phyloP scores from a whole-genome alignment of 2,888 invertebrate genomes.

The Mechanitis messenoides region DNA sequence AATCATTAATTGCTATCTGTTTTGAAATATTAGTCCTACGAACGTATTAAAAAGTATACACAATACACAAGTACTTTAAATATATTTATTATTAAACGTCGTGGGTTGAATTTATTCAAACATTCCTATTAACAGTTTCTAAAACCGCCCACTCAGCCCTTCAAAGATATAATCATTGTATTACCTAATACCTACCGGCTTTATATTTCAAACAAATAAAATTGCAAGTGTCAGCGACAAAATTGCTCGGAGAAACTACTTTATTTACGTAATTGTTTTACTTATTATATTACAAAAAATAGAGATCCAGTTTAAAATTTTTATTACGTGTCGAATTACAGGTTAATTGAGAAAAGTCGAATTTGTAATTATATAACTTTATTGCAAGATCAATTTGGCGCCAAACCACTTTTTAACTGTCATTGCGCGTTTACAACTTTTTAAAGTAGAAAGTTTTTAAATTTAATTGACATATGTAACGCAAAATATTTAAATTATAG shows the following conservation, averaged over 20 bases:
- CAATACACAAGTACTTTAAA: no score
- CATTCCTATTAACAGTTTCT: slow-evolving; percentile 4
- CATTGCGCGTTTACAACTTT: neutral
- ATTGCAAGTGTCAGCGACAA: no score
- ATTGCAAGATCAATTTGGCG: neutral
- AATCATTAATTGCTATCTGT: no score
- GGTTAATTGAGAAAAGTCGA: no score
- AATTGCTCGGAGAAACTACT: no score
- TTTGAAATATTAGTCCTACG: no score
- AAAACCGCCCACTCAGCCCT: slow-evolving; percentile 24
- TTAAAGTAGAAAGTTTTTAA: slow-evolving; percentile 1
- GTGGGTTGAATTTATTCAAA: slow-evolving; percentile 11
- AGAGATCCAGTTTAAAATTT: no score
- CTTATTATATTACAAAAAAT: no score
- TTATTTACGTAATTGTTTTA: no score
- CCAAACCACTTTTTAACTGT: slow-evolving; percentile 6
- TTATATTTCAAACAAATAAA: slow-evolving; percentile 4
- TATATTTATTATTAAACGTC: neutral
- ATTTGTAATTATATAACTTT: no score
- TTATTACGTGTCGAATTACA: no score
- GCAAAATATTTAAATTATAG: neutral
- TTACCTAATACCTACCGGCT: slow-evolving; percentile 21
- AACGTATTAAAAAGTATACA: no score
- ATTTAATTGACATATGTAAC: neutral
- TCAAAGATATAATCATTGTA: slow-evolving; percentile 8